Evolutionary conservation across 2,113 vertebrate genomes (phyloP).

Genomic region (Myrmecophaga tridactyla): DNA sequence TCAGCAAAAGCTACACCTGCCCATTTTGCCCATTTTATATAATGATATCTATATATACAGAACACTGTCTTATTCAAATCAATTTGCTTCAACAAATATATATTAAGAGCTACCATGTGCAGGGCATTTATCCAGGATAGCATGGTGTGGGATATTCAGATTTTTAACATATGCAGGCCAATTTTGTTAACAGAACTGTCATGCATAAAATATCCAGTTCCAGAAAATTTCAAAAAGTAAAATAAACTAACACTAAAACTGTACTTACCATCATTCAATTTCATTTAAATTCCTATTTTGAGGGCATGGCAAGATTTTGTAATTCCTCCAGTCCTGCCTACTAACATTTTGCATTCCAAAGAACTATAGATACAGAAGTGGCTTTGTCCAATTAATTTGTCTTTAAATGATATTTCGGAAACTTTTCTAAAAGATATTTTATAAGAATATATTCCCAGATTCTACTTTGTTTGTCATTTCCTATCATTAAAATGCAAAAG

Average conservation of each 20-base stretch:
- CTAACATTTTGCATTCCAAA: slow-evolving; percentile 16
- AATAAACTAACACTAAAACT: slow-evolving; percentile 53
- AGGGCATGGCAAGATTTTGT: background rate
- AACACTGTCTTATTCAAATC: background rate
- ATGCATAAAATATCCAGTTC: background rate
- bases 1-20: background rate
- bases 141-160: background rate
- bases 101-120: background rate
- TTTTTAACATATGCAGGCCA: slow-evolving; percentile 34
- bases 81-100: background rate
- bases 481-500: background rate
- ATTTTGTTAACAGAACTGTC: slow-evolving; percentile 58
- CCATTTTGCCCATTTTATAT: background rate
- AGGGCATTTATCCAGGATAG: slow-evolving; percentile 2
- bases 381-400: background rate
- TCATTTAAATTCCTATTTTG: slow-evolving; percentile 38
- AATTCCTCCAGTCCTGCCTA: background rate
- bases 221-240: slow-evolving; percentile 33
- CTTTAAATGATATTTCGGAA: slow-evolving; percentile 29
- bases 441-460: background rate
- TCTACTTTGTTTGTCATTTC: background rate
- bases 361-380: background rate
- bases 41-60: background rate
- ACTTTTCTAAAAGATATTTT: background rate
- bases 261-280: slow-evolving; percentile 26